Base-by-base conservation (phyloP, 2,888 invertebrate species). In the Axea sp. region DNA sequence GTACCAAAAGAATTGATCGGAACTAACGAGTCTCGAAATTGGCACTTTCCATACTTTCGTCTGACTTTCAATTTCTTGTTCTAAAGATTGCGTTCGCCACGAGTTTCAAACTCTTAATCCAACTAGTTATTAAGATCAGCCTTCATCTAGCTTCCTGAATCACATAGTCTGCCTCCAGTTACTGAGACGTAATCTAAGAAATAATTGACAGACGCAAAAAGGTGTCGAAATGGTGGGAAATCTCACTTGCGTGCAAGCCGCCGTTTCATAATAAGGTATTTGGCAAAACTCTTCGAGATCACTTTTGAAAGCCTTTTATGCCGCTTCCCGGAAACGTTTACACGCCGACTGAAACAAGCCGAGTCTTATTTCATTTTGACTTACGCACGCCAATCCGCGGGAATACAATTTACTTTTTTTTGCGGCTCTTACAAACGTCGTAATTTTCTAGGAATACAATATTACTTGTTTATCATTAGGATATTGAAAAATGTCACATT, bases 61-160 rank as follows among this genome's bases (percentile, higher is more conserved):
- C n/a, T n/a, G n/a, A n/a, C n/a, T n/a, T 57, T 31, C 24, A 45
- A 26, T 39, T 6, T 22, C 19, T 39, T 11, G 15, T 11, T 8
- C 12, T 11, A 2, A 22, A 41, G 33, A 53, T 9, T 31, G 9
- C 9, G 22, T 39, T 45, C 24, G 17, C 24, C 12, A 24, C 11
- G 30, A 53, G 15, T 51, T 51, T 41, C 43, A 8, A 65, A 45
- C 53, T 45, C 30, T 65, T 47, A 57, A 67, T 67, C 47, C 39
- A 14, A 12, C 26, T 19, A 17, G 31, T 57, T 68, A 57, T 33
- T 47, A 57, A 59, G 39, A 31, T 24, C 41, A 19, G 33, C 33
- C 33, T 49, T 59, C 51, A 51, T 41, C 41, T 24, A 43, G 39
- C 55, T 71, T 37, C 55, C 53, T 45, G 53, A 53, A 60, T 60